Percentiles rank a stretch among this genome's conserved stretches.
Conservation (phyloP, 2,113 vertebrate species). For the Onychostoma macrolepis region DNA sequence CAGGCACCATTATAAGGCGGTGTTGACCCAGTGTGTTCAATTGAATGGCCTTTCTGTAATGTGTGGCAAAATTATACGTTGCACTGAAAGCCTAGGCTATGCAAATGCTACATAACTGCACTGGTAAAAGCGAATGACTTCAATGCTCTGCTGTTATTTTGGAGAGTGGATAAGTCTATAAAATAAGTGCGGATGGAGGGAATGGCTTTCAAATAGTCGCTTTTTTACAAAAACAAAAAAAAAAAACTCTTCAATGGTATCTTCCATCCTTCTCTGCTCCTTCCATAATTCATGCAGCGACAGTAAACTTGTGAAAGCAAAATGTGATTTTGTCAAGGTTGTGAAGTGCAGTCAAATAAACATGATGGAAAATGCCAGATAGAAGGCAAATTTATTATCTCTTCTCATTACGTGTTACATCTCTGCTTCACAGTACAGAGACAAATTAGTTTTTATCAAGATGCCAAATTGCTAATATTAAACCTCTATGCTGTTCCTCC, state of each 20-base stretch:
- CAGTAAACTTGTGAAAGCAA: constrained; percentile 44
- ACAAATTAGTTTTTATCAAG: constrained; percentile 41
- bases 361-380: constrained; percentile 40
- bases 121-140: constrained; percentile 45
- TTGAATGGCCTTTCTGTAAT: constrained; percentile 44
- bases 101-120: constrained; percentile 52
- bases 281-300: constrained; percentile 46
- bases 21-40: constrained; percentile 49
- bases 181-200: constrained; percentile 32
- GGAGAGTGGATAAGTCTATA: constrained; percentile 41
- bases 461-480: constrained; percentile 42
- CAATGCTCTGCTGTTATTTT: constrained; percentile 42
- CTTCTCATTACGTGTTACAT: constrained; percentile 34
- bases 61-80: constrained; percentile 46
- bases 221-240: not conserved
- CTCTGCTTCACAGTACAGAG: constrained; percentile 29
- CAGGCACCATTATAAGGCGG: constrained; percentile 33
- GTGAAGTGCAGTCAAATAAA: constrained; percentile 44
- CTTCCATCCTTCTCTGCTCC: constrained; percentile 37
- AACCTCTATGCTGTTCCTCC: constrained; percentile 23
- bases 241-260: constrained; percentile 9
- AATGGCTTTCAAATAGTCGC: not conserved
- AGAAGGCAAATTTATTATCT: constrained; percentile 40
- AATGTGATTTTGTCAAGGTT: constrained; percentile 40
- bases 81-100: constrained; percentile 34